Percentiles rank a stretch among this genome's conserved stretches.
phyloP scores from a whole-genome alignment of 2,797 vertebrate genomes.

The Leuciscus waleckii region DNA sequence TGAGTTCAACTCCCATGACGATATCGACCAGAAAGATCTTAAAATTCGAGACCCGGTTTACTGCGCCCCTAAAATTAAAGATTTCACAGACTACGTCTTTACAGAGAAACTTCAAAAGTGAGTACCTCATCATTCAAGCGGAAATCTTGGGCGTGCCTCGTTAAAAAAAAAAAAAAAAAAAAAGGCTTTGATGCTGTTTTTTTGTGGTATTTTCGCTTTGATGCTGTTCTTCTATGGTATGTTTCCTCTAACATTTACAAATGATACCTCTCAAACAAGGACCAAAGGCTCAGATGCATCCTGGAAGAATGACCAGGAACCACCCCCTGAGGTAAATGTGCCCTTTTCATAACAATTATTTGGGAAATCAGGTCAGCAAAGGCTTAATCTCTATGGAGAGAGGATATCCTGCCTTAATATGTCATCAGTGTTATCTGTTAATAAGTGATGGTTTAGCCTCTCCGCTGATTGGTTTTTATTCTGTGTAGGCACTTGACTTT shows the following conservation, averaged over 20 bases:
- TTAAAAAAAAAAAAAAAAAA: too few relatives aligned
- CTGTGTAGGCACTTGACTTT: slow-evolving; percentile 86
- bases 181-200: background rate
- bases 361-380: slow-evolving; percentile 7
- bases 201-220: background rate
- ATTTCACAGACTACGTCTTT: slow-evolving; percentile 92
- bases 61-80: slow-evolving; percentile 85
- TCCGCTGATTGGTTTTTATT: slow-evolving; percentile 7
- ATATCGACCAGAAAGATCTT: slow-evolving; percentile 82
- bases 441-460: background rate
- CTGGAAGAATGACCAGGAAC: slow-evolving; percentile 95
- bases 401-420: background rate
- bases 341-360: background rate
- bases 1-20: slow-evolving; percentile 86
- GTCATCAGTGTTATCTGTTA: background rate
- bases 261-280: slow-evolving; percentile 66
- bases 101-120: slow-evolving; percentile 85
- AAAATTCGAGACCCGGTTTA: slow-evolving; percentile 83
- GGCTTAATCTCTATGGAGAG: slow-evolving; percentile 12
- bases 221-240: background rate
- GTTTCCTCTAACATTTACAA: background rate
- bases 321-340: slow-evolving; percentile 85
- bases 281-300: slow-evolving; percentile 93
- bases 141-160: background rate
- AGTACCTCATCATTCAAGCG: slow-evolving; percentile 64